Base-by-base conservation (phyloP, 2,888 invertebrate species). In the Melangyna quadrimaculata region DNA sequence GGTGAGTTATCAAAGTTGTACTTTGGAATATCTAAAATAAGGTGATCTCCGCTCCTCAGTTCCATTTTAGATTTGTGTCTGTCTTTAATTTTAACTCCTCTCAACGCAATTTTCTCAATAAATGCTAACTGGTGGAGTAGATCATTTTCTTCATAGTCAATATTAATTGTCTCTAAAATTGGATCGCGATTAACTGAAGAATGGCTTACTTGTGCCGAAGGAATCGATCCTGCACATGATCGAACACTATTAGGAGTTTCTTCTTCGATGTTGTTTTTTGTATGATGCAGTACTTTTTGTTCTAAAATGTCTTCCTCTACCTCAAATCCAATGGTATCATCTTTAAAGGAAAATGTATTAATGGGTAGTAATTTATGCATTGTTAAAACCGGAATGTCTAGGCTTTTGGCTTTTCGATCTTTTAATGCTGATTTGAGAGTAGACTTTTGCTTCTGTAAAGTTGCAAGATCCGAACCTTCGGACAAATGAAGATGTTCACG, bases 301-400 rank as follows among this genome's bases (percentile, higher is more conserved):
- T 94, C 94, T 2, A 94, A 91, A 86, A 94, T 93, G 88, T 94
- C 94, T 0, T 93, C 94, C 90, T 94, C 94, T 90, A 95, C 95
- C 87, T 96, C 96, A 79, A 94, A 94, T 88, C 95, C 97, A 0
- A 97, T 95, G 0, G 97, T 97, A 90, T 97, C 97, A 90, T 97
- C 97, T 92, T 97, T 97, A 27, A 97, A 96, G 2, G 97, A 97
- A 90, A 97, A 97, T 0, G 97, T 96, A 91, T 97, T 96, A 91
- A 96, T 95, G 8, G 96, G 95, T 17, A 97, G 97, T 51, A 97
- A 91, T 89, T 95, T 94, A 91, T 95, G 96, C 35, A 97, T 92
- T 22, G 96, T 95, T 89, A 97, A 96, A 24, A 97, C 95, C 1
- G 97, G 96, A 3, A 97, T 95, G 89, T 97, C 97, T 87, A 97